Evolutionary conservation across 2,113 vertebrate species (phyloP).

Genomic region (Orycteropus afer): DNA sequence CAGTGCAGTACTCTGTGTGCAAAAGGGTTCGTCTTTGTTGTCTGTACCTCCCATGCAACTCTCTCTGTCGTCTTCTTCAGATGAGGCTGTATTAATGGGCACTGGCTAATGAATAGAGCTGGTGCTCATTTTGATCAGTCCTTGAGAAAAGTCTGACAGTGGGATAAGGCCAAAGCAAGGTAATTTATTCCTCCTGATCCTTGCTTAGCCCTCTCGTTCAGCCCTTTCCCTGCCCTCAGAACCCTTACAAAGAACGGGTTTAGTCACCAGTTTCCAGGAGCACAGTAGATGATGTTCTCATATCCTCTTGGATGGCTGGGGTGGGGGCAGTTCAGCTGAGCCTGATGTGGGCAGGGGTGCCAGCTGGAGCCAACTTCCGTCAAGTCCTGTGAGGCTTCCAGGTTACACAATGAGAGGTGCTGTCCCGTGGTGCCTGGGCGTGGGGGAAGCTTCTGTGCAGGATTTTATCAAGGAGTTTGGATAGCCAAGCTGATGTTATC

Average conservation of each 20-base stretch:
- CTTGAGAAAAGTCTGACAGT: too few species aligned
- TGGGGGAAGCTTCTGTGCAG: background rate
- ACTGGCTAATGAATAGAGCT: too few species aligned
- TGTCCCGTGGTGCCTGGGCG: background rate
- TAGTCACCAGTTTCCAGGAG: background rate
- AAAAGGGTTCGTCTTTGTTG: too few species aligned
- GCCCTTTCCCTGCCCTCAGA: background rate
- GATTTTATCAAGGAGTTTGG: background rate
- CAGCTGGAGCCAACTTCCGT: background rate
- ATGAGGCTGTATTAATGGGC: too few species aligned
- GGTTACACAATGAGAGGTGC: background rate
- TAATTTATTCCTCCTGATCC: background rate
- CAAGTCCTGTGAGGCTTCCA: background rate
- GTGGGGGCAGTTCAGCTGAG: background rate
- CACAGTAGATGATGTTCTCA: background rate
- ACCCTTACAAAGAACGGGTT: background rate
- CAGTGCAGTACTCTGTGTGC: too few species aligned
- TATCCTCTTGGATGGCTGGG: accelerated
- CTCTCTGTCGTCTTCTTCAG: too few species aligned
- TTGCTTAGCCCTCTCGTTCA: background rate
- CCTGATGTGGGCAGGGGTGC: background rate
- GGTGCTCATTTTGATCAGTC: too few species aligned
- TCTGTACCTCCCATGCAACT: too few species aligned
- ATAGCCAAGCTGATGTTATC: background rate
- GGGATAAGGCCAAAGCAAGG: background rate